phyloP scores from a whole-genome alignment of 2,797 vertebrate genomes.

The Lithobates sylvaticus region DNA sequence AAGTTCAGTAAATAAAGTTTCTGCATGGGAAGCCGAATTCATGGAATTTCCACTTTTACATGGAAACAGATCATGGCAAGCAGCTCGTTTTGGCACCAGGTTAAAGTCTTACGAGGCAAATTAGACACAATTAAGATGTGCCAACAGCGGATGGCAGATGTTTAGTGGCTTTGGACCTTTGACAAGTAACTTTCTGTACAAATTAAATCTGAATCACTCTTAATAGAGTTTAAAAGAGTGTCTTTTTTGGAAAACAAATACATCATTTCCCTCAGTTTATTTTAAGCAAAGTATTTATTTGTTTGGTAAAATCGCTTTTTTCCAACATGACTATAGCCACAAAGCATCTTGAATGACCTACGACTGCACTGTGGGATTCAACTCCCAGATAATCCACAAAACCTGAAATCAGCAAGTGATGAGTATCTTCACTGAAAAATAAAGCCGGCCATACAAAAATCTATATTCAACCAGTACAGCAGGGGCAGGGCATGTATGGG shows the following conservation, averaged over 20 bases:
- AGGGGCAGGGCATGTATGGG: too few species aligned
- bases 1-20: slow-evolving; percentile 75
- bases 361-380: too few species aligned
- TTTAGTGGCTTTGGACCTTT: slow-evolving; percentile 62
- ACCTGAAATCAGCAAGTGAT: too few species aligned
- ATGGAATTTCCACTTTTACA: slow-evolving; percentile 64
- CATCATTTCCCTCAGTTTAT: slow-evolving; percentile 3
- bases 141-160: slow-evolving; percentile 70
- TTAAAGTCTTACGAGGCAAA: slow-evolving; percentile 70
- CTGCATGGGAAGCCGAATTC: slow-evolving; percentile 67
- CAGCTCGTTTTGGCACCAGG: slow-evolving; percentile 63
- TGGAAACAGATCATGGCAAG: slow-evolving; percentile 67
- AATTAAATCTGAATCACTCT: slow-evolving; percentile 38
- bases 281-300: neutral
- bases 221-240: slow-evolving; percentile 1
- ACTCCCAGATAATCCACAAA: too few species aligned
- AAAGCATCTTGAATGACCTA: too few species aligned
- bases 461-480: too few species aligned
- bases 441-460: too few species aligned
- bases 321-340: too few species aligned
- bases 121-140: slow-evolving; percentile 72
- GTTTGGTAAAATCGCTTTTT: too few species aligned
- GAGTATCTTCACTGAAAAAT: too few species aligned
- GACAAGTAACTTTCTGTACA: slow-evolving; percentile 25
- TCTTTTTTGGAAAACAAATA: slow-evolving; percentile 1